phyloP scores from a whole-genome alignment of 2,888 invertebrate species.

The Chouioia cunea region DNA sequence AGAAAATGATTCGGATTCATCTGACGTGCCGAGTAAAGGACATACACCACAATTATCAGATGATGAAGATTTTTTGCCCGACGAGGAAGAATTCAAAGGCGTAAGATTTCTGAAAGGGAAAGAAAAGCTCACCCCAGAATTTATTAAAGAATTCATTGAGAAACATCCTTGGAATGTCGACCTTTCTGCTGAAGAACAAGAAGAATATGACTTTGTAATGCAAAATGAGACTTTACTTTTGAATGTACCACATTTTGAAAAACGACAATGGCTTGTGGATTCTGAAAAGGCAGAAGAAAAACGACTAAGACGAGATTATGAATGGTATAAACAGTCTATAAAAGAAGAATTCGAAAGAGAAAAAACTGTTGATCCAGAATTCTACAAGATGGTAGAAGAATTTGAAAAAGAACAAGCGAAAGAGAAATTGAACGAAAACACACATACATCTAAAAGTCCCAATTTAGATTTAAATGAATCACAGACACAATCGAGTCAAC shows the following conservation, averaged over 20 bases:
- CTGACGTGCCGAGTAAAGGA: no score
- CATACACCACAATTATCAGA: no score
- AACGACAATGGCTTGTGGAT: slow-evolving; percentile 32
- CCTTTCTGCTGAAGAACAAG: slow-evolving; percentile 44
- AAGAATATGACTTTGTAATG: slow-evolving; percentile 45
- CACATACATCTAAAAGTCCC: no score
- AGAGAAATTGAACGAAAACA: not conserved
- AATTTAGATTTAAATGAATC: no score
- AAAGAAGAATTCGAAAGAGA: slow-evolving; percentile 36
- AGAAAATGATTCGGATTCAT: no score
- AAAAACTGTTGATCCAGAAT: slow-evolving; percentile 31
- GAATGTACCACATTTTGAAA: slow-evolving; percentile 38
- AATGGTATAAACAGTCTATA: not conserved
- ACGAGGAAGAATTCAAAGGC: not conserved
- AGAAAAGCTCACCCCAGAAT: slow-evolving; percentile 34
- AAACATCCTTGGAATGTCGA: slow-evolving; percentile 45
- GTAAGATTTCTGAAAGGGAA: slow-evolving; percentile 25
- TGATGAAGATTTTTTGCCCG: not conserved
- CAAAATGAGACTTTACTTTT: slow-evolving; percentile 26
- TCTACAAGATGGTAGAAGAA: slow-evolving; percentile 28
- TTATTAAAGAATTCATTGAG: slow-evolving; percentile 35
- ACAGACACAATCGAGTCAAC: not conserved
- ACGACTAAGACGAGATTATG: slow-evolving; percentile 5
- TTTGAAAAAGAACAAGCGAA: slow-evolving; percentile 9
- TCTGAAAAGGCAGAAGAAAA: slow-evolving; percentile 11